Base-by-base conservation (phyloP, 2,888 invertebrate genomes). In the Minunthozetes semirufus region DNA sequence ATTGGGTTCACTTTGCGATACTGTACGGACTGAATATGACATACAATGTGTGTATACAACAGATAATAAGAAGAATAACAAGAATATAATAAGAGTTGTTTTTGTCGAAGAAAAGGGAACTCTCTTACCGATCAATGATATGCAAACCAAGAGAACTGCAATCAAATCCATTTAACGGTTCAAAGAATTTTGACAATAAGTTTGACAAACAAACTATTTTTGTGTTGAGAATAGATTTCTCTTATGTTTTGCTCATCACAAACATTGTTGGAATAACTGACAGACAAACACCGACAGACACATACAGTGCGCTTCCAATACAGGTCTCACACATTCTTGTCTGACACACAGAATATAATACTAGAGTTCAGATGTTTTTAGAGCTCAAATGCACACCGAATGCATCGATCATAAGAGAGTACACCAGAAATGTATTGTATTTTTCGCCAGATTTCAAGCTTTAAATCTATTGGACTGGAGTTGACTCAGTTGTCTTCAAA, bases 301-400 rank as follows among this genome's bases (percentile, higher is more conserved):
- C 56, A 56, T 22, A 56, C 22, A 25, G 56, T 56, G 11, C 22
- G 22, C 19, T 19, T n/a, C 5, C 22, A 56, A 25, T 25, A 56
- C 56, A 56, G 56, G 56, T 56, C 56, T 19, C 50, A 50, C 50
- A 50, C 50, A 25, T 56, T 25, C 19, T 25, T 25, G 56, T 56
- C 56, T 56, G n/a, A 56, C 56, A 56, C 56, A 56, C 56, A 56
- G 19, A 56, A 56, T 56, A 56, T 56, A 56, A 56, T 56, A 56
- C 19, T 56, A 50, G 56, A 56, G 56, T 56, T 56, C 56, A 56
- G 56, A 22, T 56, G 11, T 56, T 22, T 19, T 22, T 19, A 19
- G 50, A 50, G 50, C 50, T 50, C 56, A 25, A 25, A 56, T 56
- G 22, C 56, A 56, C 56, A 56, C 56, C 25, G 25, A 56, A 56